Percentiles rank a stretch among this genome's conserved stretches.
Evolutionary conservation across 2,888 invertebrate species (phyloP).

Genomic region (Hypolimnas misippus): DNA sequence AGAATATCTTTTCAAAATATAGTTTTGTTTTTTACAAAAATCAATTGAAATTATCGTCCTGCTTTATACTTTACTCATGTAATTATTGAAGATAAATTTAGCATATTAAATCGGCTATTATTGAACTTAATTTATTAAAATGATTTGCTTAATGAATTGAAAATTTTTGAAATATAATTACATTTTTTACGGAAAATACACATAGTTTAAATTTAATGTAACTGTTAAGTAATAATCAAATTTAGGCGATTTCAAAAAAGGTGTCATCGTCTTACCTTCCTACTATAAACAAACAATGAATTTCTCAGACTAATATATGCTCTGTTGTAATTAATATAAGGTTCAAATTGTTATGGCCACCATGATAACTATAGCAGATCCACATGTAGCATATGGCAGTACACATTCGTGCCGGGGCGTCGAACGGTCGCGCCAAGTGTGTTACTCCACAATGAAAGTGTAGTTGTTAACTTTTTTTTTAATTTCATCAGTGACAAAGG

Average conservation of each 20-base stretch:
- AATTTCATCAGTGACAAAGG: not conserved
- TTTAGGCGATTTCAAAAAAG: not conserved
- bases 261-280: not conserved
- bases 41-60: too few relatives aligned
- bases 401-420: slow-evolving; percentile 28
- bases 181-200: too few relatives aligned
- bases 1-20: too few relatives aligned
- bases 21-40: too few relatives aligned
- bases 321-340: not conserved
- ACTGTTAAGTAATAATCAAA: not conserved
- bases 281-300: not conserved
- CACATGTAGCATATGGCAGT: slow-evolving; percentile 32
- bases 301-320: not conserved
- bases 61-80: too few relatives aligned
- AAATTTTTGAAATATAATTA: too few relatives aligned
- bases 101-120: too few relatives aligned
- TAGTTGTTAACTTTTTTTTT: not conserved
- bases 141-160: too few relatives aligned
- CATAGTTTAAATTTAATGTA: too few relatives aligned
- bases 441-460: slow-evolving; percentile 2
- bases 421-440: slow-evolving; percentile 35
- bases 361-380: not conserved
- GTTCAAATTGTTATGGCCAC: not conserved
- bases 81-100: too few relatives aligned
- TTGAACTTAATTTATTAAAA: too few relatives aligned